A percentile compares a stretch with the other conserved stretches of the same genome.
These are phyloP conservation scores for Venusia cambrica DNA, from an alignment of 2,888 invertebrate genomes.

Conservation along the genomic window DNA sequence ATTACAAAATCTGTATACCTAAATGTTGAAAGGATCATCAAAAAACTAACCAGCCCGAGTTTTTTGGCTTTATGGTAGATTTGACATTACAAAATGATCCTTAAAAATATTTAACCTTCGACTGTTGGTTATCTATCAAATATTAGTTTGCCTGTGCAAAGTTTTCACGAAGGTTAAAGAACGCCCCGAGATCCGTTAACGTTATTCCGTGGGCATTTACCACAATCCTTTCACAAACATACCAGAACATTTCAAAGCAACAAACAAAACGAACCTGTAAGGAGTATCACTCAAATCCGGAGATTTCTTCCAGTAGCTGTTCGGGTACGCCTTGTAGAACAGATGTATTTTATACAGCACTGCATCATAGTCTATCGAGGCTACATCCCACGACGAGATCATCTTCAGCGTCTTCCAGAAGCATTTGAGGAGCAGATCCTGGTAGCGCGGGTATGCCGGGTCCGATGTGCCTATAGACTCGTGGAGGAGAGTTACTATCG, in stretches of 20 bases:
- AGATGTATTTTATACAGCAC: constrained; percentile 92
- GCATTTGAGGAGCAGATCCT: constrained; percentile 94
- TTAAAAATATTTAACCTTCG: too few relatives aligned
- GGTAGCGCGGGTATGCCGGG: constrained; percentile 84
- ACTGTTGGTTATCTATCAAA: too few relatives aligned
- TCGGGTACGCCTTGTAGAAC: constrained; percentile 94
- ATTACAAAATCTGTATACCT: too few relatives aligned
- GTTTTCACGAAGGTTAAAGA: too few relatives aligned
- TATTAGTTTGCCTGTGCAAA: too few relatives aligned
- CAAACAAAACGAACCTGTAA: constrained; percentile 67
- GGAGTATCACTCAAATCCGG: constrained; percentile 90
- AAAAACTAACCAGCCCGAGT: too few relatives aligned
- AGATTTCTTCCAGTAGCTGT: constrained; percentile 92
- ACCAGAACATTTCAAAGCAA: too few relatives aligned
- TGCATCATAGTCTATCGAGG: constrained; percentile 88
- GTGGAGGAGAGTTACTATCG: constrained; percentile 92
- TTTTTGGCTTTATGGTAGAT: too few relatives aligned
- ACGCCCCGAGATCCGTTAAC: too few relatives aligned
- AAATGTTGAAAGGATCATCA: too few relatives aligned
- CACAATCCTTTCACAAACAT: neutral
- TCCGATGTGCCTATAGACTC: constrained; percentile 88
- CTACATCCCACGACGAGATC: constrained; percentile 89
- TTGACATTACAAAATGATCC: too few relatives aligned
- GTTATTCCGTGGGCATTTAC: neutral
- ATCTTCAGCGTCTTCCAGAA: constrained; percentile 96